Evolutionary conservation across 2,888 invertebrate species (phyloP).

Genomic region (Synergus laeviventris): DNA sequence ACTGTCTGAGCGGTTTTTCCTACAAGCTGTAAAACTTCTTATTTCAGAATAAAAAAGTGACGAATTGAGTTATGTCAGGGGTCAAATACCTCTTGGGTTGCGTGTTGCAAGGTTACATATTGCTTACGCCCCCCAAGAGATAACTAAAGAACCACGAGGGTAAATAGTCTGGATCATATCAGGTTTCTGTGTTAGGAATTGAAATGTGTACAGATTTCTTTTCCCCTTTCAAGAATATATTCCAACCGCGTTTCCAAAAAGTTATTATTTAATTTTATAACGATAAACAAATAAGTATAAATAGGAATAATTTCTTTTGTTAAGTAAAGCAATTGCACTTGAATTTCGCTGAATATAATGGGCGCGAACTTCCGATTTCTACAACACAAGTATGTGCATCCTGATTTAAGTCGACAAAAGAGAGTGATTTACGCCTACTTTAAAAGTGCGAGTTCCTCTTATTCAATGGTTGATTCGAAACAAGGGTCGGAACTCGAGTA

Average conservation of each 20-base stretch:
- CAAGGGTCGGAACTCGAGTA: not conserved
- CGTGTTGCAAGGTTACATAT: slow-evolving; percentile 47
- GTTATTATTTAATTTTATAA: not conserved
- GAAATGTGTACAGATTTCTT: not conserved
- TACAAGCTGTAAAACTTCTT: not conserved
- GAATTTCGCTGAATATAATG: slow-evolving; percentile 30
- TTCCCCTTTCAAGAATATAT: not conserved
- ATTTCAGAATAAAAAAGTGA: not conserved
- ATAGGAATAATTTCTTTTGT: not conserved
- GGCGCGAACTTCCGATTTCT: slow-evolving; percentile 37
- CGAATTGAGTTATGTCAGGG: slow-evolving; percentile 4
- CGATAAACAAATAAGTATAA: not conserved
- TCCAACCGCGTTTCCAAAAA: not conserved
- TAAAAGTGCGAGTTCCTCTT: slow-evolving; percentile 34
- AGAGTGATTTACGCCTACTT: slow-evolving; percentile 38
- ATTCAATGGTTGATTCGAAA: slow-evolving; percentile 10
- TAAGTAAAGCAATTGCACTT: slow-evolving; percentile 28
- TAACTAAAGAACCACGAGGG: slow-evolving; percentile 13
- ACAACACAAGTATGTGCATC: slow-evolving; percentile 32
- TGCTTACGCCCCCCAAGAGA: slow-evolving; percentile 41
- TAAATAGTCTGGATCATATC: slow-evolving; percentile 4
- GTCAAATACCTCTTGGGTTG: slow-evolving; percentile 24
- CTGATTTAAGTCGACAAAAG: slow-evolving; percentile 36
- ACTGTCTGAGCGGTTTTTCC: not conserved
- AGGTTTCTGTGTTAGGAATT: not conserved